phyloP scores from a whole-genome alignment of 2,888 invertebrate species.

The Microctonus hyperodae region DNA sequence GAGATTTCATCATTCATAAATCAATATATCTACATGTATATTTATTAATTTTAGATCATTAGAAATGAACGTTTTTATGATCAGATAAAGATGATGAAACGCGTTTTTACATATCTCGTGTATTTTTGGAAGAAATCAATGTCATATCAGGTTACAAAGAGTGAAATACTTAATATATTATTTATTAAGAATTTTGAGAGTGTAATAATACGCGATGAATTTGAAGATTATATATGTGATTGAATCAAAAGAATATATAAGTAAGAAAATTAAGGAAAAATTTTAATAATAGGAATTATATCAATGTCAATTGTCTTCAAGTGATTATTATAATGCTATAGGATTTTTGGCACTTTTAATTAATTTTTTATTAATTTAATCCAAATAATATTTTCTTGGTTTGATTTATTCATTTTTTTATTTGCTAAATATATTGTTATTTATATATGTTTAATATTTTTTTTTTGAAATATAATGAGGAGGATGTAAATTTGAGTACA shows the following conservation, averaged over 20 bases:
- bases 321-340: neutral
- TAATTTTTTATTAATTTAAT: neutral
- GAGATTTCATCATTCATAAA: neutral
- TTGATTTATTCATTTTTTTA: too few species aligned
- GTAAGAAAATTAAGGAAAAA: neutral
- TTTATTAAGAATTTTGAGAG: neutral
- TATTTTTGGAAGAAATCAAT: constrained; percentile 20
- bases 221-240: neutral
- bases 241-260: neutral
- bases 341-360: neutral
- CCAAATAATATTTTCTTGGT: neutral
- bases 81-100: constrained; percentile 5
- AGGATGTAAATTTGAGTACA: neutral
- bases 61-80: constrained; percentile 23
- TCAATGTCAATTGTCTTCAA: neutral
- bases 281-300: neutral
- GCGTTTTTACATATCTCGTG: constrained; percentile 20
- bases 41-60: neutral
- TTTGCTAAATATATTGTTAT: too few species aligned
- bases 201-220: neutral
- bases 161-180: neutral
- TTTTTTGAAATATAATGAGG: too few species aligned
- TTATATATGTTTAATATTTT: neutral
- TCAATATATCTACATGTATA: neutral
- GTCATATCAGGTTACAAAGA: constrained; percentile 11